Evolutionary conservation across 2,797 vertebrate genomes (phyloP), one percentile per base, ranked within the genome.

Genomic region (Acanthis flammea): DNA sequence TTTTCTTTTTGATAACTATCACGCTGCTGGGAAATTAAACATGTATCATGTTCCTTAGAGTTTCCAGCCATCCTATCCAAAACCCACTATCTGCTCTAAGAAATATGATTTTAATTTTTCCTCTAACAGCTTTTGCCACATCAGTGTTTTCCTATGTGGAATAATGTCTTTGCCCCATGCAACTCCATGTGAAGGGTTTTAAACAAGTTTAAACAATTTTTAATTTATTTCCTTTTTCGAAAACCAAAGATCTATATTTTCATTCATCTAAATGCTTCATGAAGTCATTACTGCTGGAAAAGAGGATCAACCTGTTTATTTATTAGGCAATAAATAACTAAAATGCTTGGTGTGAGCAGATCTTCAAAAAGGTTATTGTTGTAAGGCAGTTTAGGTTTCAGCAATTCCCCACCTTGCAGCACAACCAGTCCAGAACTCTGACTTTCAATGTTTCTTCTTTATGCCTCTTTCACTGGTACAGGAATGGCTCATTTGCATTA

Each of bases 401-500:
- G 71, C 54, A 87, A 86, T 93, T 96, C 61, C 62, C 31, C 51
- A 76, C 65, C 53, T 81, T 81, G 83, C 42, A 58, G 39, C 39
- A 76, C 57, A 90, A 88, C 60, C 41, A 81, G 82, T 55, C 83
- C 60, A 82, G 68, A 90, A 63, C 35, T 86, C 65, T 70, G 86
- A 57, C 58, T 95, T 92, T 25, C 83, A 70, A 61, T 96, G 94
- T 92, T 94, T 94, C 94, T 94, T 96, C 72, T 95, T 96, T 95
- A 96, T 96, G 86, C 42, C 31, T 47, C 73, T 88, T 73, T 85
- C 39, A 12, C 30, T 82, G 77, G 73, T 86, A n/a, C 51, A 33
- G 44, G 39, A 95, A 96, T 88, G 65, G 71, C 86, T 97, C 93
- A 93, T 95, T 96, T 96, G 94, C 79, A 86, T 95, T 96, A 91